Conservation (phyloP, 2,113 vertebrate species). For the human region DNA sequence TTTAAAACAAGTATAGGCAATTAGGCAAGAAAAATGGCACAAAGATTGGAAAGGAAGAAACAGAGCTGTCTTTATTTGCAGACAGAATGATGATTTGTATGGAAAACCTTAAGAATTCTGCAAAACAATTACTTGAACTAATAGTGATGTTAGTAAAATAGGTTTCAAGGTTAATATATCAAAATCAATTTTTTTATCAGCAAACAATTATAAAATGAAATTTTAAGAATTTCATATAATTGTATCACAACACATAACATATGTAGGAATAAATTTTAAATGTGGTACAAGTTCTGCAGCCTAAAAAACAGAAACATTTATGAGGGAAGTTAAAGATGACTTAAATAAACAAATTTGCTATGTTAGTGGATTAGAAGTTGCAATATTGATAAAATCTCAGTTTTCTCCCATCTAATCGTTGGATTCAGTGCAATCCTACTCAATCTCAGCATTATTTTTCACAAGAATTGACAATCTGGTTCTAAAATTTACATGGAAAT, state of each 20-base stretch:
- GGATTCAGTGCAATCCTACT: neutral
- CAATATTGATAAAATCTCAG: neutral
- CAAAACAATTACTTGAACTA: neutral
- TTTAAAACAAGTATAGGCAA: neutral
- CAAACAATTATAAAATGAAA: neutral
- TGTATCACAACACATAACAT: neutral
- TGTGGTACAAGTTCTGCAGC: neutral
- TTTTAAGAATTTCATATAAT: neutral
- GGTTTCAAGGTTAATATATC: neutral
- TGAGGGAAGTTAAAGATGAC: neutral
- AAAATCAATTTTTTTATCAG: neutral
- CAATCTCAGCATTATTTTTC: neutral
- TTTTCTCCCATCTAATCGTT: neutral
- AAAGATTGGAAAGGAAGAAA: neutral
- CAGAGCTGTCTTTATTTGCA: neutral
- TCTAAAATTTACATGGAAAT: neutral
- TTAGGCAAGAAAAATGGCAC: neutral
- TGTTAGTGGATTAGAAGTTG: neutral
- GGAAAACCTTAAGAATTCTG: neutral
- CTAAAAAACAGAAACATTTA: neutral
- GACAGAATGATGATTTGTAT: neutral
- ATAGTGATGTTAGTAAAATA: neutral
- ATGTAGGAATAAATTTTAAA: neutral
- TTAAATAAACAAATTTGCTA: neutral
- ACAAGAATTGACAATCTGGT: neutral